Evolutionary conservation across 1,140 invertebrate species (phyloP).

Genomic region (Hycleus cichorii): DNA sequence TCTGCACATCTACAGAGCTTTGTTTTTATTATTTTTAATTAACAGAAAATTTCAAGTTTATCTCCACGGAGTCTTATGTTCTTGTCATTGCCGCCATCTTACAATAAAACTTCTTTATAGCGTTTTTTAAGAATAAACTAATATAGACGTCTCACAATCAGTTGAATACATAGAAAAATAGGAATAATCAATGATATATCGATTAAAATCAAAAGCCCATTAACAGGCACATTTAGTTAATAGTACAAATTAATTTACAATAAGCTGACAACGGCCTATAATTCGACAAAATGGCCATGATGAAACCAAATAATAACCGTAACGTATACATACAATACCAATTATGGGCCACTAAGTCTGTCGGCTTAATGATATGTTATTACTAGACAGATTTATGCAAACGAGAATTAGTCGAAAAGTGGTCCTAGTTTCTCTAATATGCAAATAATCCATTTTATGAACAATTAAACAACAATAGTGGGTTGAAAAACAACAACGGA

Average conservation of each 20-base stretch:
- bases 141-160: no score
- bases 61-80: no score
- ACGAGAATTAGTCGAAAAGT: constrained; percentile 9
- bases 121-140: no score
- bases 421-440: no score
- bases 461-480: no score
- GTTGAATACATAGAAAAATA: background rate
- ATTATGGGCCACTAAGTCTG: constrained; percentile 12
- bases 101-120: no score
- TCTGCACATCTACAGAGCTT: no score
- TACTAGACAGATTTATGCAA: constrained; percentile 12
- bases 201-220: constrained; percentile 16
- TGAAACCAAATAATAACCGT: constrained; percentile 19
- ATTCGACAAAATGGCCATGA: constrained; percentile 18
- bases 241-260: constrained; percentile 21
- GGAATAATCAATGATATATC: constrained; percentile 3
- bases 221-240: constrained; percentile 15
- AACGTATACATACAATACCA: constrained; percentile 14
- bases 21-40: no score
- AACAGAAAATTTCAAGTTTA: no score
- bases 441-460: no score
- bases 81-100: no score
- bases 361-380: constrained; percentile 13
- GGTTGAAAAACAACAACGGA: no score
- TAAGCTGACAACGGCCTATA: constrained; percentile 17